Evolutionary conservation across 2,113 vertebrate species (phyloP), one percentile per base, ranked within the genome.

Genomic region (Noturus placidus): DNA sequence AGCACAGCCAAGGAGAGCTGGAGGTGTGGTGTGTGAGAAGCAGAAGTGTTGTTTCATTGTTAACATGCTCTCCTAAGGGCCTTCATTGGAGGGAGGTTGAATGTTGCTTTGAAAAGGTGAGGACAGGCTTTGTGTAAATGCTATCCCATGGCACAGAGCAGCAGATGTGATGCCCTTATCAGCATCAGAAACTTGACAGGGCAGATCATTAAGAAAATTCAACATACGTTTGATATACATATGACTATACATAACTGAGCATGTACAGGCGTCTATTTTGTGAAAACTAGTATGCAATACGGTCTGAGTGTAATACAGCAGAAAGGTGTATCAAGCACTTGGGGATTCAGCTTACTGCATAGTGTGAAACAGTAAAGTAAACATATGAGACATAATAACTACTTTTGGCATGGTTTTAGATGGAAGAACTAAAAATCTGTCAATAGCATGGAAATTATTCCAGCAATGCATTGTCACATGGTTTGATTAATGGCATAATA

Each of bases 31-130:
- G 61, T 83, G 59, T 57, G 82, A 82, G 86, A 54, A 35, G 57
- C 82, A 46, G 80, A 76, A 89, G 20, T 65, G 85, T 84, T 77
- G 69, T 79, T 83, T 88, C 72, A 69, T 88, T 78, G 87, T 88
- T 77, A 78, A 88, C 82, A 77, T 82, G 79, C 35, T 33, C 63
- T 87, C 79, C 79, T 74, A 15, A 46, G 79, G 79, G 78, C 77
- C 67, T 69, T 82, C 42, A 61, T 25, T 84, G 70, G 82, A n/a
- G n/a, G 42, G 57, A 78, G 72, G 59, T 72, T 85, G 72, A 76
- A 67, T 67, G 59, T 27, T 84, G 81, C 20, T 74, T 70, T 57
- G 81, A 46, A 74, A 83, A 59, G 57, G 42, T 84, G 70, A 78
- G 70, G 70, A 85, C 70, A 85, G 54, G 70, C 70, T 61, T 85